Conservation (phyloP, 2,888 invertebrate genomes). For the Tetrapedia diversipes region DNA sequence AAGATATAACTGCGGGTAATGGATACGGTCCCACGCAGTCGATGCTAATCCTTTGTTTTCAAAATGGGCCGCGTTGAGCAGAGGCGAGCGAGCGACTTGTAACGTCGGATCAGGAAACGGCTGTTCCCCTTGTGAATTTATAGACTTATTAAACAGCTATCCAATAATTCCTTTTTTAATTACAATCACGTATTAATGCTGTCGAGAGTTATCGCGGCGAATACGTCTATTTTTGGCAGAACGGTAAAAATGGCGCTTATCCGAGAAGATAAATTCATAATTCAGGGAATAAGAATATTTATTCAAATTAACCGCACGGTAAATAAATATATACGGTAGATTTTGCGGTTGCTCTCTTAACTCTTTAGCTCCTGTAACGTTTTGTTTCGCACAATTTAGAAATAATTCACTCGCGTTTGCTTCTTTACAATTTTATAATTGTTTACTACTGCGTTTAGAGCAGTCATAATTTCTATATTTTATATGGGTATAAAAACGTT, state of each 20-base stretch:
- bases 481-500: neutral
- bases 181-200: too few species aligned
- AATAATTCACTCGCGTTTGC: too few species aligned
- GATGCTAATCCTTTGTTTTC: conserved; percentile 42
- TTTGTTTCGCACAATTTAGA: neutral
- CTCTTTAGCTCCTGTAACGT: too few species aligned
- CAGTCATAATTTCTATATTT: neutral
- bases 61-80: conserved; percentile 18
- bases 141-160: conserved; percentile 4
- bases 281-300: too few species aligned
- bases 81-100: conserved; percentile 8
- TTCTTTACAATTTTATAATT: neutral
- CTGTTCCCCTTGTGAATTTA: neutral
- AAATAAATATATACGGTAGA: too few species aligned
- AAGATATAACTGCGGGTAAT: conserved; percentile 27
- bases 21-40: conserved; percentile 40
- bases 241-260: too few species aligned
- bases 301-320: too few species aligned
- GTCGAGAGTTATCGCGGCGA: neutral
- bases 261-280: too few species aligned
- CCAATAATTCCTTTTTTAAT: neutral
- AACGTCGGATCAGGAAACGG: neutral
- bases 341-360: too few species aligned
- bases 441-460: neutral
- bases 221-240: too few species aligned